phyloP scores from a whole-genome alignment of 2,113 vertebrate species.

The Eulemur rufifrons region DNA sequence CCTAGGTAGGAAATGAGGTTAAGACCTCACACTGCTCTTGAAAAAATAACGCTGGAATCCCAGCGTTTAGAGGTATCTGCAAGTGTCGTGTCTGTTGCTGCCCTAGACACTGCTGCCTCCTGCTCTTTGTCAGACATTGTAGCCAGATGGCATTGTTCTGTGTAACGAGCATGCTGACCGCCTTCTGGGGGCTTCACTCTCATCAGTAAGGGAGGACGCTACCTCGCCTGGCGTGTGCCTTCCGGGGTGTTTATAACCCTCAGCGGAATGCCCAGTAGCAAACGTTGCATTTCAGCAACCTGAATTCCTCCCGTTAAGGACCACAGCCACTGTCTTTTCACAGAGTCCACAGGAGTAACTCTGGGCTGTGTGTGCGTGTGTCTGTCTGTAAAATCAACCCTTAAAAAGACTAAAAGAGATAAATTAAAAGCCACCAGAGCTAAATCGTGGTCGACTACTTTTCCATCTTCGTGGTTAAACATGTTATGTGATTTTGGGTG shows the following conservation, averaged over 20 bases:
- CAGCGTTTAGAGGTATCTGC: too few relatives aligned
- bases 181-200: rapidly evolving
- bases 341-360: too few relatives aligned
- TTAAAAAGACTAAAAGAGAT: too few relatives aligned
- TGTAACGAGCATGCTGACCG: background rate
- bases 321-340: background rate
- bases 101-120: rapidly evolving
- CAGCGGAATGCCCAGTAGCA: rapidly evolving
- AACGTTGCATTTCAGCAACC: too few relatives aligned
- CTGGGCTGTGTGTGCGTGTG: background rate
- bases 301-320: too few relatives aligned
- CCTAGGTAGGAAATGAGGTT: background rate
- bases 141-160: background rate
- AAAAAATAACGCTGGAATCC: background rate
- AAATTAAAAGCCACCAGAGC: background rate
- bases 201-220: too few relatives aligned
- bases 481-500: background rate
- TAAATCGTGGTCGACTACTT: background rate
- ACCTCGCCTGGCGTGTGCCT: rapidly evolving
- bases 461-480: background rate
- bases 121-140: background rate
- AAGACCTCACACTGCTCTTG: background rate
- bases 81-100: too few relatives aligned
- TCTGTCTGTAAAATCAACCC: too few relatives aligned
- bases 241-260: background rate